These are phyloP conservation scores for Taurulus bubalis DNA, from an alignment of 2,113 vertebrate genomes.

Conservation along the genomic window DNA sequence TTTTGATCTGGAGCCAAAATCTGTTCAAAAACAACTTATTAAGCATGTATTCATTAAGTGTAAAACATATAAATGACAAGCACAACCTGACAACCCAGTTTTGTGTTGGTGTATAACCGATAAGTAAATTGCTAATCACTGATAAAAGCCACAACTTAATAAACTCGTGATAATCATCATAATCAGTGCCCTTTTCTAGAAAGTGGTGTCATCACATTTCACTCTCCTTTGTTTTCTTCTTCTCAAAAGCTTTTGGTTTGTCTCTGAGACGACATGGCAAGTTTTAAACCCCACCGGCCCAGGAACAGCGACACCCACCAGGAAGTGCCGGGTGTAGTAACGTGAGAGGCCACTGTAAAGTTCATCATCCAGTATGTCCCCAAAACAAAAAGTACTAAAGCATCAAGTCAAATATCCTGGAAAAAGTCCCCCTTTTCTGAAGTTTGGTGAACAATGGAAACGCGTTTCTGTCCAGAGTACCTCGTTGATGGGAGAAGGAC, in stretches of 20 bases:
- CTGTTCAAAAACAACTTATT: background rate
- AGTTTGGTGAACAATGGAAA: background rate
- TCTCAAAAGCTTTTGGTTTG: background rate
- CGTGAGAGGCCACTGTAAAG: background rate
- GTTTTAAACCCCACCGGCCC: background rate
- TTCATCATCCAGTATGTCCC: background rate
- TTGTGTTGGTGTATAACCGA: background rate
- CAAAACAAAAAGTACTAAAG: background rate
- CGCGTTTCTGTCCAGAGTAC: no score
- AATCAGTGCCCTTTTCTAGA: background rate
- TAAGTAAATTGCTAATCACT: background rate
- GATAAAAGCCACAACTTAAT: background rate
- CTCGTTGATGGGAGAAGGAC: background rate
- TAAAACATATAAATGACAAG: background rate
- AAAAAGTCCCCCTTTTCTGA: accelerated
- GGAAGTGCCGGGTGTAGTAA: conserved; percentile 18
- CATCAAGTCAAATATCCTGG: background rate
- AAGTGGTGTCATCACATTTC: background rate
- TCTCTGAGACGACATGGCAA: background rate
- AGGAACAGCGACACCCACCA: conserved; percentile 30
- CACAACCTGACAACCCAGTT: background rate
- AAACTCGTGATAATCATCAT: background rate
- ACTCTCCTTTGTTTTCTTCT: background rate
- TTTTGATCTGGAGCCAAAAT: background rate
- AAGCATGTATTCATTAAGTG: background rate